These are phyloP conservation scores for Lucifuga dentata DNA, from an alignment of 2,113 vertebrate species.

Conservation along the genomic window DNA sequence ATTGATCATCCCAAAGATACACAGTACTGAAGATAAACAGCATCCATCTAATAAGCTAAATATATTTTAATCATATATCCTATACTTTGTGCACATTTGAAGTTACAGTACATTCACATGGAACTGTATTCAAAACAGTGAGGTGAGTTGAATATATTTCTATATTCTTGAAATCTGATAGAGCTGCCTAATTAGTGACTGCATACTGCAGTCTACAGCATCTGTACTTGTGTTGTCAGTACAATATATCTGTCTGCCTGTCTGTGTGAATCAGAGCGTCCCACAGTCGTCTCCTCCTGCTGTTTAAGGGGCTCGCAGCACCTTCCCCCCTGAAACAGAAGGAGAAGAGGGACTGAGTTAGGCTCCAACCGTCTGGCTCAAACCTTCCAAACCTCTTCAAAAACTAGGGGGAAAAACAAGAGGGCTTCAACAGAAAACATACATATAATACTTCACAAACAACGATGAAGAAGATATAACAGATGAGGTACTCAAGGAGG, in stretches of 20 bases:
- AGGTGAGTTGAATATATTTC: slow-evolving; percentile 58
- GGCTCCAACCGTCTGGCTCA: slow-evolving; percentile 70
- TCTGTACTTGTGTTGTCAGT: slow-evolving; percentile 17
- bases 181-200: slow-evolving; percentile 69
- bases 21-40: slow-evolving; percentile 29
- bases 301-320: slow-evolving; percentile 84
- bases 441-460: neutral
- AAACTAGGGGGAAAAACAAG: slow-evolving; percentile 63
- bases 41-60: slow-evolving; percentile 8
- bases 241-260: slow-evolving; percentile 20
- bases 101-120: slow-evolving; percentile 54
- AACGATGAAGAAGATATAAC: too few relatives aligned
- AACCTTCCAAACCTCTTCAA: slow-evolving; percentile 56
- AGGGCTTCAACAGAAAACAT: slow-evolving; percentile 41
- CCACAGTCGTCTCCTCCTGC: slow-evolving; percentile 83
- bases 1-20: slow-evolving; percentile 31
- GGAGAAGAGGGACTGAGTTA: slow-evolving; percentile 87
- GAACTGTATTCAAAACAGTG: slow-evolving; percentile 58
- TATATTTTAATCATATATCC: neutral
- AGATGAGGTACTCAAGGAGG: too few relatives aligned
- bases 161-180: slow-evolving; percentile 37
- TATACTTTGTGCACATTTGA: slow-evolving; percentile 1
- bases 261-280: slow-evolving; percentile 53
- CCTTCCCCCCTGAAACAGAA: slow-evolving; percentile 87
- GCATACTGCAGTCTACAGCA: slow-evolving; percentile 29